Base-by-base conservation (phyloP, 2,113 vertebrate genomes). In the Brachyhypopomus gauderio region DNA sequence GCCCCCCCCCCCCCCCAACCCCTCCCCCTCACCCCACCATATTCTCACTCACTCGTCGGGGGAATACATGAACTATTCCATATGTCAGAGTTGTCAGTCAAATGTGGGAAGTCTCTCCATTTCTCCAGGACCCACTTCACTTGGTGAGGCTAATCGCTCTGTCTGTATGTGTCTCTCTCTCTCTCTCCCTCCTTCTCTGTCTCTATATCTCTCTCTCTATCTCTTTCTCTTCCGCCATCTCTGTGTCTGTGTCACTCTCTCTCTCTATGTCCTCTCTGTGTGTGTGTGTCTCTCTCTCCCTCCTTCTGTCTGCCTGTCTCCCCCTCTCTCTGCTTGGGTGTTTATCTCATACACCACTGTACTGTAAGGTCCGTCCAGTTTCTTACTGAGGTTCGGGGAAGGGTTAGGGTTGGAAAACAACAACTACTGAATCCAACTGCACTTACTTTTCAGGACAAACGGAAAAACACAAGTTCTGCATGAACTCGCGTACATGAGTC, bases 51-150 rank as follows among this genome's bases (percentile, higher is more conserved):
- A 92, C 94, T 95, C 97, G 95, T n/a, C 94, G 93, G 97, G 96
- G 79, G 97, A 97, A 96, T 98, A 96, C 94, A 95, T 99, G 96
- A 98, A 98, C 97, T 98, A 98, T 99, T 98, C 96, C 97, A 98
- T 98, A 98, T 99, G 97, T 98, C 97, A 99, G 95, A 91, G 95
- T 96, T 99, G 97, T 98, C 97, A 99, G 64, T 67, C 64, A 95
- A 95, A 96, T 96, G 95, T 95, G 95, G 95, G 95, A 96, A 96
- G 94, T 94, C 88, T 95, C 91, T 90, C 59, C 27, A 56, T 75
- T 71, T 79, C 58, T 14, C 55, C 25, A 72, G 62, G 71, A 72
- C 41, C 60, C 63, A 23, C 76, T 80, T 25, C 36, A 69, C 25
- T 78, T 58, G 27, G 66, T 25, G 20, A 17, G n/a, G n/a, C 22